phyloP scores from a whole-genome alignment of 2,888 invertebrate species.

The Sesamia inferens region DNA sequence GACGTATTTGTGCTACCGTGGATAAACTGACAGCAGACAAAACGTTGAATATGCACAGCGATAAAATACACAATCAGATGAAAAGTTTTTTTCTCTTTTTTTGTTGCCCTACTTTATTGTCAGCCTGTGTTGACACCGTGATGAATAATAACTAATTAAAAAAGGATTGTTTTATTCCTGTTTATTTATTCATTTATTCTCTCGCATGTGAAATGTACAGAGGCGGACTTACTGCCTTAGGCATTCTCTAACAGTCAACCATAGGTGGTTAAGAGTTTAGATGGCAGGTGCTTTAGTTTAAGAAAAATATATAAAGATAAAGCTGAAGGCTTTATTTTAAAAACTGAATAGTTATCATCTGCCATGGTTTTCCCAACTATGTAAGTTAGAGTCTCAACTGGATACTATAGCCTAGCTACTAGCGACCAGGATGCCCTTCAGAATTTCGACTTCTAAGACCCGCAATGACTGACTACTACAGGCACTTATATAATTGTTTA shows the following conservation, averaged over 20 bases:
- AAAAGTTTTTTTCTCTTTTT: slow-evolving; percentile 58
- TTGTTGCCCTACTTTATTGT: slow-evolving; percentile 47
- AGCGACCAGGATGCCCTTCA: neutral
- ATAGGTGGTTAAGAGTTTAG: too few species aligned
- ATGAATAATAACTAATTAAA: slow-evolving; percentile 56
- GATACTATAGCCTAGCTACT: neutral
- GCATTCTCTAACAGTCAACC: too few species aligned
- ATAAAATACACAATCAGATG: slow-evolving; percentile 76
- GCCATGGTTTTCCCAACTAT: neutral
- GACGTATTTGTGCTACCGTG: slow-evolving; percentile 85
- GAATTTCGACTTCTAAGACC: neutral
- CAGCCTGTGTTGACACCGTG: slow-evolving; percentile 47
- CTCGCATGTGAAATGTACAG: too few species aligned
- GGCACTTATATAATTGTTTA: neutral
- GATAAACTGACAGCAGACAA: slow-evolving; percentile 82
- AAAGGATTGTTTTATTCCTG: slow-evolving; percentile 17
- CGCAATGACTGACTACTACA: neutral
- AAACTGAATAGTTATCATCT: neutral
- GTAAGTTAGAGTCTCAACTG: neutral
- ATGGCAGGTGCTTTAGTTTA: too few species aligned
- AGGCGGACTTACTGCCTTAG: too few species aligned
- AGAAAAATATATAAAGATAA: too few species aligned
- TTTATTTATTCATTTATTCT: too few species aligned
- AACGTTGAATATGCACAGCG: slow-evolving; percentile 79
- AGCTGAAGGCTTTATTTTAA: neutral